Base-by-base conservation (phyloP, 2,113 vertebrate genomes). In the Monarcha castaneiventris region DNA sequence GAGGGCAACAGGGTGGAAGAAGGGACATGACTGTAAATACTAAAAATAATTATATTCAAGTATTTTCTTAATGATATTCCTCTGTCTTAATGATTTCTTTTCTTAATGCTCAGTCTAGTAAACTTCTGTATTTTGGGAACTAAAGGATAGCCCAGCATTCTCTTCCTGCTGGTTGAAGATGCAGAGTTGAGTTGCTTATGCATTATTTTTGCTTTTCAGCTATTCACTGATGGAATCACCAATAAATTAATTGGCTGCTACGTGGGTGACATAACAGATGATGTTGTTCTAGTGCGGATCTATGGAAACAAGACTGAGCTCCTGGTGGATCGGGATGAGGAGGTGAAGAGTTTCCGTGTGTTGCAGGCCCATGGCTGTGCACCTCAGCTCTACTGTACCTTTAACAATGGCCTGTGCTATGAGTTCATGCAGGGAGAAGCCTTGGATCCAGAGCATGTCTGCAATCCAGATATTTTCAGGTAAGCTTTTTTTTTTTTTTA, bases 171-270 rank as follows among this genome's bases (percentile, higher is more conserved):
- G 0, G 0, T 10, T 8, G 21, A 43, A 59, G 46, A 9, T 14
- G 19, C 26, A 25, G 16, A 13, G 7, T 7, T 39, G 46, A 67
- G 18, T 61, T 25, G 18, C 32, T 69, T 9, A 16, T 8, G 25
- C 16, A 0, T 35, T 69, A 5, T 39, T 64, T 58, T 95, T 94
- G 27, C 26, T 54, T 95, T 78, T 18, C 96, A 99, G 99, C 97
- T 98, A 27, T 99, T 99, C 97, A 99, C 99, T 1, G 99, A 99
- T 52, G 99, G 99, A 19, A 99, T 99, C 87, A 99, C 99, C 91
- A 99, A 99, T 83, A 99, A 99, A 84, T 97, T 99, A 86, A 98
- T 99, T 63, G 99, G 99, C 95, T 99, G 99, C 97, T 99, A 99
- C 0, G 96, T 99, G 89, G 99, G 98, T 6, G 82, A 98, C 10